Base-by-base conservation (phyloP, 1,140 invertebrate genomes). In the Calliopsis andreniformis region DNA sequence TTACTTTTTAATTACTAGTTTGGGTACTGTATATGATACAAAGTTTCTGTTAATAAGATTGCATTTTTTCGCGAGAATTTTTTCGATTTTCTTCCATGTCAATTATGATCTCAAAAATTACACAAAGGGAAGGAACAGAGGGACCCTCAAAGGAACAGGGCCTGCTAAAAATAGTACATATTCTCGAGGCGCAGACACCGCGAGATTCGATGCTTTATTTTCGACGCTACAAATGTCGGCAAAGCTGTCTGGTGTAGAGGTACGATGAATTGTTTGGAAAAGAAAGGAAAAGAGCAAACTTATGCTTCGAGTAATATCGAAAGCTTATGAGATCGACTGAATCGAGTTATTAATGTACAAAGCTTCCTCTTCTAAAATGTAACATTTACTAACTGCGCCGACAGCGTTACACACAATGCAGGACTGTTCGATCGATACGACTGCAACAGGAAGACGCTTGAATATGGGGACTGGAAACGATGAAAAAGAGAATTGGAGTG, bases 131-230 rank as follows among this genome's bases (percentile, higher is more conserved):
- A 47, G 32, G 59, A 59, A 59, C 25, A 23, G 7, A 18, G 42
- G 55, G 55, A 18, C 53, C 39, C 28, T 69, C 53, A 69, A 70
- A 70, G 67, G 67, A 47, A 23, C 66, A 68, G 66, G 23, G 51
- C 28, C 53, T 39, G 35, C 67, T 59, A 70, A 59, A 59, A 70
- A 70, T 70, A 70, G 67, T 30, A n/a, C n/a, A n/a, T n/a, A 70
- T 59, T 49, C 42, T 35, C 53, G 67, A 10, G 18, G 32, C 25
- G 32, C 64, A 39, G 28, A 47, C 16, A 1, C 8, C 18, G n/a
- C 32, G 16, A 3, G 5, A 12, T 45, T 70, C 18, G 53, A 28
- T 53, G 42, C 8, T 56, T 73, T 45, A 32, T 55, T 73, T 67
- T 25, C 51, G 28, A 59, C 55, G 49, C 32, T 61, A 32, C 43